Conservation (phyloP, 2,888 invertebrate genomes). For the Zaprionus lineosus region DNA sequence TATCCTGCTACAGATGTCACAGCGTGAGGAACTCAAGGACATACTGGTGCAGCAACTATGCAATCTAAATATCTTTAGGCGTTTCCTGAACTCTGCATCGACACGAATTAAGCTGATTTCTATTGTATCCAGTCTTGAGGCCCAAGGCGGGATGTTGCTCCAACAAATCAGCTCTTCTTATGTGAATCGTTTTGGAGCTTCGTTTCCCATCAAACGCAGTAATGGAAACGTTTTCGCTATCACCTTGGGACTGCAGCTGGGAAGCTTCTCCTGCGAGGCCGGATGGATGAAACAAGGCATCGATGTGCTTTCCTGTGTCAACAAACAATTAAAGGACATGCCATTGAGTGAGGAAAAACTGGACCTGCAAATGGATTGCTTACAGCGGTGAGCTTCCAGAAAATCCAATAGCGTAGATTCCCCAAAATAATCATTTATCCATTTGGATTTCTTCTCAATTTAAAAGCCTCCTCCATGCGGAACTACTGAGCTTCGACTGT, state of each 20-base stretch:
- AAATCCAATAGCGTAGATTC: background rate
- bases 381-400: constrained; percentile 90
- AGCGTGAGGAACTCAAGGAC: constrained; percentile 70
- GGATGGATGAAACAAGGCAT: constrained; percentile 93
- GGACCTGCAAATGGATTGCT: constrained; percentile 90
- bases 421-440: too few relatives aligned
- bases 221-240: too few relatives aligned
- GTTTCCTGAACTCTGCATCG: constrained; percentile 78
- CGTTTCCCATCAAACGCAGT: too few relatives aligned
- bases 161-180: constrained; percentile 71
- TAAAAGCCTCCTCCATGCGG: constrained; percentile 90
- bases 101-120: constrained; percentile 80
- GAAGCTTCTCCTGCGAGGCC: constrained; percentile 93
- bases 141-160: constrained; percentile 75
- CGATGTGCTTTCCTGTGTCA: constrained; percentile 87
- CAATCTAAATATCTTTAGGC: constrained; percentile 79
- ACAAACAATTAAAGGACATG: constrained; percentile 85
- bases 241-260: constrained; percentile 82
- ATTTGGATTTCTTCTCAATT: constrained; percentile 2
- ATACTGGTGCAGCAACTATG: constrained; percentile 80
- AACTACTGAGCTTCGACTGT: constrained; percentile 92
- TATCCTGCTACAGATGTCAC: constrained; percentile 75
- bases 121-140: constrained; percentile 78
- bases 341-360: constrained; percentile 85
- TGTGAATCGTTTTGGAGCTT: constrained; percentile 31